phyloP scores from a whole-genome alignment of 2,797 vertebrate genomes.

The Sebastes taczanowskii region DNA sequence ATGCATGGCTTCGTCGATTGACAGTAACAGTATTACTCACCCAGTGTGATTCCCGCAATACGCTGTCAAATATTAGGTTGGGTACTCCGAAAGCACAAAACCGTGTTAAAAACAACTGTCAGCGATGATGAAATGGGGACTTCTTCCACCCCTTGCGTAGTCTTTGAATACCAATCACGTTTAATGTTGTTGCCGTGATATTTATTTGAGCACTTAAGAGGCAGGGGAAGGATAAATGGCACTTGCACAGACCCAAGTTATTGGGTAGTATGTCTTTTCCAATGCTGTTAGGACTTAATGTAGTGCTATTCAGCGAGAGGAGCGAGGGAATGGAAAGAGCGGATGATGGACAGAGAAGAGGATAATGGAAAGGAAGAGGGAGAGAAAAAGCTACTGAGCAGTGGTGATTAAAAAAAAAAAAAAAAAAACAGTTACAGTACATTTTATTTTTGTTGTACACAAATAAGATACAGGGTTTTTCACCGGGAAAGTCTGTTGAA shows the following conservation, averaged over 20 bases:
- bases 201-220: constrained; percentile 54
- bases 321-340: not conserved
- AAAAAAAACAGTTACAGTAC: not conserved
- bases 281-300: constrained; percentile 68
- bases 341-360: constrained; percentile 22
- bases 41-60: not conserved
- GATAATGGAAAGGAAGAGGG: not conserved
- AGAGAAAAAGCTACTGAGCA: not conserved
- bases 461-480: not conserved
- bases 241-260: constrained; percentile 27
- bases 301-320: constrained; percentile 17
- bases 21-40: constrained; percentile 10
- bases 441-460: not conserved
- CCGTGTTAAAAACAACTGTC: constrained; percentile 43
- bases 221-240: constrained; percentile 43
- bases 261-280: constrained; percentile 53
- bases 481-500: not conserved
- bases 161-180: constrained; percentile 42
- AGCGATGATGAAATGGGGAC: constrained; percentile 6
- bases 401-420: not conserved
- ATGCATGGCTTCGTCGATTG: not conserved
- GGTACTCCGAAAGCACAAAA: not conserved
- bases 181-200: constrained; percentile 41
- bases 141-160: constrained; percentile 7
- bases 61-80: constrained; percentile 9